Conservation (phyloP, 2,797 vertebrate genomes). For the Diplodus puntazzo region DNA sequence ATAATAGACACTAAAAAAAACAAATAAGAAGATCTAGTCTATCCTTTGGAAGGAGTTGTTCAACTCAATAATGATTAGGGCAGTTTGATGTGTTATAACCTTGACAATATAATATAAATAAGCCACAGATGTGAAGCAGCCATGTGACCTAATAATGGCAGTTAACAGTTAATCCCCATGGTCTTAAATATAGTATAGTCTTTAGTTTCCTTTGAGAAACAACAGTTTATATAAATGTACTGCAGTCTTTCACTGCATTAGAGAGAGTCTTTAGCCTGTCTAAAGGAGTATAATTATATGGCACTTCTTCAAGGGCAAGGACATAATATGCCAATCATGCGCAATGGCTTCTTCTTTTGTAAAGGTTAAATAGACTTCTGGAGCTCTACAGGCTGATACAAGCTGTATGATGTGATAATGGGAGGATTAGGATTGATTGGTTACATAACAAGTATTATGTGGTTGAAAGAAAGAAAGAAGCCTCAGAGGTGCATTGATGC, state of each 20-base stretch:
- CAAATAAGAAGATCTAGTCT: neutral
- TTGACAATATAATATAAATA: neutral
- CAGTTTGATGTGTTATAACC: neutral
- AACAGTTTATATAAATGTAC: neutral
- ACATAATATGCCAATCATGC: neutral
- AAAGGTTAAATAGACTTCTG: conserved; percentile 9
- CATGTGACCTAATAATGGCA: neutral
- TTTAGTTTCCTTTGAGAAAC: neutral
- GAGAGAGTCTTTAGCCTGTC: neutral
- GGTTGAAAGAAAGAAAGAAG: conserved; percentile 13
- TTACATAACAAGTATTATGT: conserved; percentile 9
- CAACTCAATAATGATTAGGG: neutral
- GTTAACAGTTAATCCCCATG: neutral
- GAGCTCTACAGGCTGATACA: conserved; percentile 4
- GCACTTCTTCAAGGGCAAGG: neutral
- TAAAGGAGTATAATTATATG: neutral
- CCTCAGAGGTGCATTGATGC: neutral
- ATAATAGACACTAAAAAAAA: conserved; percentile 16
- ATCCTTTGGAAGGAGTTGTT: neutral
- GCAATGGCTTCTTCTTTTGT: neutral
- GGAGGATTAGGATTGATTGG: conserved; percentile 9
- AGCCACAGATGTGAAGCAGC: neutral
- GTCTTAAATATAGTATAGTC: neutral
- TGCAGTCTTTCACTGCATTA: neutral
- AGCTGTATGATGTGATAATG: conserved; percentile 4